phyloP scores from a whole-genome alignment of 2,113 vertebrate genomes.

The Dinomys branickii region DNA sequence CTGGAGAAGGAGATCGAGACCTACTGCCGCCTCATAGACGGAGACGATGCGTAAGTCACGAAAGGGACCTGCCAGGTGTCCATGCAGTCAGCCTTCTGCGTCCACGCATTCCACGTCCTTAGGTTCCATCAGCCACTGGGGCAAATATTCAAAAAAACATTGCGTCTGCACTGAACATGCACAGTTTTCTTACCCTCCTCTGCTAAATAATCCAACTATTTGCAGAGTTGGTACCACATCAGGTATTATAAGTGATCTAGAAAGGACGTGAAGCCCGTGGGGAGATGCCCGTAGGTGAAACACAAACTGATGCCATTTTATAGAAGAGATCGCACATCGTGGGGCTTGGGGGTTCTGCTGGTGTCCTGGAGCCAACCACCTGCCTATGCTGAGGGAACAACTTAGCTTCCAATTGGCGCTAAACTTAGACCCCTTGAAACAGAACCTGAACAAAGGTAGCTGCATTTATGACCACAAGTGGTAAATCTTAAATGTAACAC shows the following conservation, averaged over 20 bases:
- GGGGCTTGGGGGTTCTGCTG: not conserved
- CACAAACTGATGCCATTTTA: not conserved
- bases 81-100: accelerated
- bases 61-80: not conserved
- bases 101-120: not conserved
- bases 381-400: not conserved
- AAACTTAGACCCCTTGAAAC: not conserved
- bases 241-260: too few species aligned
- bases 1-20: constrained; percentile 84
- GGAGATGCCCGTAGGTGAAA: too few species aligned
- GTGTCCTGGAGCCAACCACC: not conserved
- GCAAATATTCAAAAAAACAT: not conserved
- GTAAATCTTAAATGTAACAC: not conserved
- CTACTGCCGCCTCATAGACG: constrained; percentile 81
- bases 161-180: not conserved
- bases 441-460: not conserved
- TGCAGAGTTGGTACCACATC: not conserved
- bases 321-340: too few species aligned
- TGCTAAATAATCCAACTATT: not conserved
- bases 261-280: not conserved
- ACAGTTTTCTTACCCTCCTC: not conserved
- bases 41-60: constrained; percentile 77
- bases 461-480: not conserved
- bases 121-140: not conserved
- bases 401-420: not conserved